Evolutionary conservation across 2,113 vertebrate genomes (phyloP).

Genomic region (Struthio camelus): DNA sequence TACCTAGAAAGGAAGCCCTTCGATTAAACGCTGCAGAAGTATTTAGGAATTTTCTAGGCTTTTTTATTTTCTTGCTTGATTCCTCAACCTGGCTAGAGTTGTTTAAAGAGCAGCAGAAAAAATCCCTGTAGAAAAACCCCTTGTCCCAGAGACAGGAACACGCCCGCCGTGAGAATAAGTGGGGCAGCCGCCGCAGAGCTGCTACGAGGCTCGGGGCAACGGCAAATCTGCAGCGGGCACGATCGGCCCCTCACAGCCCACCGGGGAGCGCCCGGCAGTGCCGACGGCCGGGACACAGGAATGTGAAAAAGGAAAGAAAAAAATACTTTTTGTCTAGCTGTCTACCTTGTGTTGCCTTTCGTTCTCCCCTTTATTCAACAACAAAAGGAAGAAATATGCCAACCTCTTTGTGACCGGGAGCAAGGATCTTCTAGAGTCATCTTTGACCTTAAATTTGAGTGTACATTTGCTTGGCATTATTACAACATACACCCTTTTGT

Average conservation of each 20-base stretch:
- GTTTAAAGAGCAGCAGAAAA: neutral
- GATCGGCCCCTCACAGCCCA: too few species aligned
- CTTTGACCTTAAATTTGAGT: neutral
- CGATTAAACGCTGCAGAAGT: neutral
- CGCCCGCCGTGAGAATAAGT: neutral
- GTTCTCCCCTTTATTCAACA: too few species aligned
- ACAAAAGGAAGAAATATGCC: neutral
- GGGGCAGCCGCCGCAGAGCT: neutral
- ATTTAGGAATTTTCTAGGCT: neutral
- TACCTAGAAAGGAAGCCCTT: neutral
- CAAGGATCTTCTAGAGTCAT: too few species aligned
- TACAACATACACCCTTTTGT: rapidly evolving
- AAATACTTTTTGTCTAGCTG: neutral
- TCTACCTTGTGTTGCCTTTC: neutral
- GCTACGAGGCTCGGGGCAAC: neutral
- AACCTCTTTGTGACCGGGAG: neutral
- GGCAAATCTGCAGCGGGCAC: neutral
- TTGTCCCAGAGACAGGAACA: neutral
- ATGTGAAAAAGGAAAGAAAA: too few species aligned
- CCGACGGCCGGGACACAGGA: too few species aligned
- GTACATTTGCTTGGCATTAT: neutral
- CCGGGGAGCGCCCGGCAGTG: too few species aligned
- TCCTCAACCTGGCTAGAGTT: neutral
- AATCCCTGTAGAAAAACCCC: neutral
- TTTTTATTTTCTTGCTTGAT: neutral